Conservation (phyloP, 1,140 invertebrate genomes). For the Drosophila nasuta region DNA sequence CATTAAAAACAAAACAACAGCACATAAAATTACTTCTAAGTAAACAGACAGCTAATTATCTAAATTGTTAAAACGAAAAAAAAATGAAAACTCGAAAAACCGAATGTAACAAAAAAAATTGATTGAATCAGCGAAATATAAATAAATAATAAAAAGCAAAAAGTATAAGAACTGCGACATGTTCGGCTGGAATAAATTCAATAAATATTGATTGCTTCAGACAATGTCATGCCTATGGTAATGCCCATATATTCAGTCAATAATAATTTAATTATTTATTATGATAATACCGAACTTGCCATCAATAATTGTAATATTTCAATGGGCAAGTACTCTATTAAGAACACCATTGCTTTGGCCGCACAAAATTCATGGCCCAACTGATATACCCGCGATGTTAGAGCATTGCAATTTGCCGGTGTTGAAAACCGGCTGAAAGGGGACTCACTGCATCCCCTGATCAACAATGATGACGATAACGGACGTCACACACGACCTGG, state of each 20-base stretch:
- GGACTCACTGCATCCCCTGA: slow-evolving; percentile 24
- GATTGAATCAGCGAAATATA: background rate
- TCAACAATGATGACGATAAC: too few relatives aligned
- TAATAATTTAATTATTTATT: background rate
- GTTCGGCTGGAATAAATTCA: background rate
- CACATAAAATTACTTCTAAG: background rate
- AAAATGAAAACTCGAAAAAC: too few relatives aligned
- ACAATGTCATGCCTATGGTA: too few relatives aligned
- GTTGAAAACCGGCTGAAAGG: slow-evolving; percentile 30
- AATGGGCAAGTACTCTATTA: background rate
- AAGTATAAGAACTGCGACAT: background rate
- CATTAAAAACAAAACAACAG: background rate
- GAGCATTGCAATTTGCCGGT: background rate
- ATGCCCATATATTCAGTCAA: background rate
- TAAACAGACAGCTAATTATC: slow-evolving; percentile 3
- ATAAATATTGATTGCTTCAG: background rate
- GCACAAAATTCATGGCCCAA: background rate
- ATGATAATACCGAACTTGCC: background rate
- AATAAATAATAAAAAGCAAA: background rate
- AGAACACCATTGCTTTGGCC: background rate
- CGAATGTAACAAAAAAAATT: background rate
- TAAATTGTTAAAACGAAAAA: background rate
- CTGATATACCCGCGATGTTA: background rate
- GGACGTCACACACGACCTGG: slow-evolving; percentile 4
- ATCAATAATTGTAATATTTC: background rate